These are phyloP conservation scores for Ceryle rudis DNA, from an alignment of 2,797 vertebrate genomes.

Conservation along the genomic window DNA sequence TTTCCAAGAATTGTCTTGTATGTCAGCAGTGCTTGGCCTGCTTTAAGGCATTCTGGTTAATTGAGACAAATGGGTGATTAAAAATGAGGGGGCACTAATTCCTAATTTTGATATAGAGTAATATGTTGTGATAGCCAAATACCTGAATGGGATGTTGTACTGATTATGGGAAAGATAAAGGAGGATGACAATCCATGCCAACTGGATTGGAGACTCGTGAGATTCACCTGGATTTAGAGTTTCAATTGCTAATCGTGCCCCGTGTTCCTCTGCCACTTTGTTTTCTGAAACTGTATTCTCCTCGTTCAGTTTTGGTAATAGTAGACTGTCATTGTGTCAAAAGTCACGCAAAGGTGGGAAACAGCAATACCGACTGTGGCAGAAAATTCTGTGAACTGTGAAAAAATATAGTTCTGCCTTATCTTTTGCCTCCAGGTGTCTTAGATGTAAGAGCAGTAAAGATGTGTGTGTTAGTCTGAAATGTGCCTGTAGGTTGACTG, in stretches of 20 bases:
- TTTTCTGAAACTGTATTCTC: slow-evolving; percentile 22
- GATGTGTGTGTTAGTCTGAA: not conserved
- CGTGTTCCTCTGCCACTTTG: not conserved
- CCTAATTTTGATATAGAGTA: not conserved
- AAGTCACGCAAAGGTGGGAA: not conserved
- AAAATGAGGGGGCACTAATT: not conserved
- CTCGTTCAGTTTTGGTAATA: not conserved
- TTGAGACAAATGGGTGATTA: not conserved
- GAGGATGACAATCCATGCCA: not conserved
- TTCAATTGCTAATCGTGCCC: not conserved
- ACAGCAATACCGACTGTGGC: not conserved
- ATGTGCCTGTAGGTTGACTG: not conserved
- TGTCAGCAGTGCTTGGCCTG: not conserved
- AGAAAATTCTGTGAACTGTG: not conserved
- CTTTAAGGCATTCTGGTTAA: not conserved
- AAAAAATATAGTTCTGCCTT: not conserved
- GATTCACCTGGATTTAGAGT: not conserved
- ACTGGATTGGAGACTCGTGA: not conserved
- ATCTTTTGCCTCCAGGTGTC: not conserved
- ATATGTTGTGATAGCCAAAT: not conserved
- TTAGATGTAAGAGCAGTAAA: not conserved
- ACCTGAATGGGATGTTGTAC: not conserved
- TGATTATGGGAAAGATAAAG: not conserved
- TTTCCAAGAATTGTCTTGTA: not conserved
- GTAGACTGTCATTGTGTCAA: not conserved